These are phyloP conservation scores for Xerus inauris DNA, from an alignment of 2,113 vertebrate genomes.

Conservation along the genomic window DNA sequence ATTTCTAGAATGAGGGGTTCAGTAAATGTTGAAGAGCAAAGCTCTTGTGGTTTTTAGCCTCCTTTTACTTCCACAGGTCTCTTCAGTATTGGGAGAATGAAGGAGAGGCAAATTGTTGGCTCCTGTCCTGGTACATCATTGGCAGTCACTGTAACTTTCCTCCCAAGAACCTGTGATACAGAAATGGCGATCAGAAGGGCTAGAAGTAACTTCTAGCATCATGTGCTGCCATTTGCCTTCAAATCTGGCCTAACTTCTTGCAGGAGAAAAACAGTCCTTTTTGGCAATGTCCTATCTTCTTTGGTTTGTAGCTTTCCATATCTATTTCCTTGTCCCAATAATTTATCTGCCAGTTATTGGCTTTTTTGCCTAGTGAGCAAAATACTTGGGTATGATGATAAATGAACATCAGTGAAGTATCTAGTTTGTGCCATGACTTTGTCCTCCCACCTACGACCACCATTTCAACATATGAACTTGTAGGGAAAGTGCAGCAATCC, in stretches of 20 bases:
- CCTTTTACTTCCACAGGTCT: neutral
- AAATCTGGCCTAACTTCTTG: neutral
- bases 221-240: neutral
- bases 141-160: fast-evolving
- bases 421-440: neutral
- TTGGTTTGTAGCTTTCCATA: neutral
- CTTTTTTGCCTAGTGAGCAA: neutral
- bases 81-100: neutral
- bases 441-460: fast-evolving
- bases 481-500: neutral
- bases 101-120: neutral
- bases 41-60: neutral
- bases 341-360: neutral
- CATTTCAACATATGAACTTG: no score
- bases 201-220: neutral
- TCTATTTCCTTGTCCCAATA: neutral
- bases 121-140: neutral
- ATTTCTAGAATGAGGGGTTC: neutral
- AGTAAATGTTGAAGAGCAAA: neutral
- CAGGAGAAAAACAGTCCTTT: neutral
- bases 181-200: neutral
- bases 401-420: neutral
- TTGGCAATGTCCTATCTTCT: neutral
- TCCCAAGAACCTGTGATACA: neutral
- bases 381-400: neutral